Evolutionary conservation across 2,113 vertebrate species (phyloP), one percentile per base, ranked within the genome.

Genomic region (Lampris megalopsis): DNA sequence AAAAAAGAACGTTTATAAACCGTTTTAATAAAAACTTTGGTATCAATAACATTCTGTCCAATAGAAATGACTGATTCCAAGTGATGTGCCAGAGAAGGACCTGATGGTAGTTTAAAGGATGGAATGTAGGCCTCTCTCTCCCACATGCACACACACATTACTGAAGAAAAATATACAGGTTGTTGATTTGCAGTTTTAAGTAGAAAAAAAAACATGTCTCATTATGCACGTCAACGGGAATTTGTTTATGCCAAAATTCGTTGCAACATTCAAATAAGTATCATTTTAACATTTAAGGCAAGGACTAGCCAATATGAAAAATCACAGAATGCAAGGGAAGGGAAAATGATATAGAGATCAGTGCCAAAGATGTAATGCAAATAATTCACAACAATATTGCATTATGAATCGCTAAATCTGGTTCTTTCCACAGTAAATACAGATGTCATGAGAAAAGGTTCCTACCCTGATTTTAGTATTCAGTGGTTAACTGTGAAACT

Each of bases 21-120:
- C 62, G 42, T 86, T 93, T 93, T 94, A 92, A 92, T 93, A 92
- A 89, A 92, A 94, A 91, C 82, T 91, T 93, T 93, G 87, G 90
- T 87, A 89, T 94, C 75, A 91, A 85, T 86, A 85, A 90, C 87
- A 91, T 88, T 90, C 76, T 88, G 80, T 82, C 84, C 79, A 76
- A 86, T 87, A 82, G 86, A 87, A 85, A 82, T 81, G 67, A 72
- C 24, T 76, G 63, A 86, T 73, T 58, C 54, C 65, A 36, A 9
- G 2, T 41, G 66, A 71, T 65, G 66, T 75, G 80, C 77, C 74
- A 88, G 73, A 68, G 41, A 56, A 65, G 71, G 77, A 73, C 68
- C 38, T 72, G 54, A 61, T 10, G 24, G 68, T 74, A 1, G 71
- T 53, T 65, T 77, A 66, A 42, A 43, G 42, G 42, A 73, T 63